phyloP scores from a whole-genome alignment of 1,140 invertebrate species.

The Thaumatotibia leucotreta region DNA sequence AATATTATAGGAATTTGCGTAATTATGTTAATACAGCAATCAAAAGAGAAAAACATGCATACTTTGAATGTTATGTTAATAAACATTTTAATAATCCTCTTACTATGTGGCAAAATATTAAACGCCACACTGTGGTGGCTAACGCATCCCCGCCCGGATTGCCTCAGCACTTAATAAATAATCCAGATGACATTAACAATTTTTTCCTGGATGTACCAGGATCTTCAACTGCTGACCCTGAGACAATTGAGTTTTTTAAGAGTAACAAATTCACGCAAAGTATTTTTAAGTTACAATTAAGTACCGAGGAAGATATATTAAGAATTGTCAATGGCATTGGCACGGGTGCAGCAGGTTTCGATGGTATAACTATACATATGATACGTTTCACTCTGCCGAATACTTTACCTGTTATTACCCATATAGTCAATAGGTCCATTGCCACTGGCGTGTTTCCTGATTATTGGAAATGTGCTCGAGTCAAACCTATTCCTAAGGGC shows the following conservation, averaged over 20 bases:
- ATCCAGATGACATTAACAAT: neutral
- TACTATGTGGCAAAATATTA: neutral
- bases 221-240: neutral
- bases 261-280: too few relatives aligned
- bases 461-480: neutral
- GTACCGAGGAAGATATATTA: neutral
- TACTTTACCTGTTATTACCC: neutral
- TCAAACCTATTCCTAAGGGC: neutral
- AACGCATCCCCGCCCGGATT: neutral
- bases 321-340: neutral
- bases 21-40: neutral
- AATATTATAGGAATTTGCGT: neutral
- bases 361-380: neutral
- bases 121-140: neutral
- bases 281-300: neutral
- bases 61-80: neutral
- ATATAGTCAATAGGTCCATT: slow-evolving; percentile 6
- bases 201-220: neutral
- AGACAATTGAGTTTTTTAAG: neutral
- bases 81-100: slow-evolving; percentile 1
- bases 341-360: neutral
- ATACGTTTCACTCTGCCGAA: neutral
- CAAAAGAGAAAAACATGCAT: slow-evolving; percentile 6
- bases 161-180: neutral
- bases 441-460: neutral